phyloP scores from a whole-genome alignment of 2,888 invertebrate species.

The Odontomyia ornata region DNA sequence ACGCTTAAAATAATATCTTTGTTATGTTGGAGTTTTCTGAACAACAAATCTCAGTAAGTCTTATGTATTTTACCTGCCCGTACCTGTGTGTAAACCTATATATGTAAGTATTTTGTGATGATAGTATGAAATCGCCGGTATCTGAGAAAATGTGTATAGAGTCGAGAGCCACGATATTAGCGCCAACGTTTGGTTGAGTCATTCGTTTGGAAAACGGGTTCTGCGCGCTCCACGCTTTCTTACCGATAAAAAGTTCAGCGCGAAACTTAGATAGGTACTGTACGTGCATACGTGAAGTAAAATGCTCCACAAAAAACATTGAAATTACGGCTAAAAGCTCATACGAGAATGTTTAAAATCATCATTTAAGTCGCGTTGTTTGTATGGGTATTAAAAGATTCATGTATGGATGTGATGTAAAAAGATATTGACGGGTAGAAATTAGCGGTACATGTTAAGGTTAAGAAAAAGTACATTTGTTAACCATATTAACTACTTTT shows the following conservation, averaged over 20 bases:
- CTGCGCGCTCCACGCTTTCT: not conserved
- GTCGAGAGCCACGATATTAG: not conserved
- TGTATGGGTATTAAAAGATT: not conserved
- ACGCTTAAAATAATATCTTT: not conserved
- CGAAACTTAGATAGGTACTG: no score
- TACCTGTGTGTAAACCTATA: not conserved
- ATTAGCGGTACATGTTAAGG: slow-evolving; percentile 38
- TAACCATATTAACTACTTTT: slow-evolving; percentile 9
- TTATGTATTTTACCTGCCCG: not conserved
- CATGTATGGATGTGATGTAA: not conserved
- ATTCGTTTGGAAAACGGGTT: slow-evolving; percentile 24
- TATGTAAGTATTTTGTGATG: not conserved
- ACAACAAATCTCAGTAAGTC: not conserved
- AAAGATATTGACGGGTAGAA: not conserved
- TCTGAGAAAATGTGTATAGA: not conserved
- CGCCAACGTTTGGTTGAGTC: slow-evolving; percentile 33
- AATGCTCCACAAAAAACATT: no score
- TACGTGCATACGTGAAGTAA: no score
- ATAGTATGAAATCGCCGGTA: not conserved
- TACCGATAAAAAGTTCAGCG: no score
- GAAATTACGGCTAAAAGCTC: no score
- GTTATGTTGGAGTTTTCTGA: not conserved
- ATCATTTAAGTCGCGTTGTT: no score
- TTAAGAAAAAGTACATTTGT: not conserved
- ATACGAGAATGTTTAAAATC: no score